Base-by-base conservation (phyloP, 2,113 vertebrate genomes). In the Nothobranchius furzeri region DNA sequence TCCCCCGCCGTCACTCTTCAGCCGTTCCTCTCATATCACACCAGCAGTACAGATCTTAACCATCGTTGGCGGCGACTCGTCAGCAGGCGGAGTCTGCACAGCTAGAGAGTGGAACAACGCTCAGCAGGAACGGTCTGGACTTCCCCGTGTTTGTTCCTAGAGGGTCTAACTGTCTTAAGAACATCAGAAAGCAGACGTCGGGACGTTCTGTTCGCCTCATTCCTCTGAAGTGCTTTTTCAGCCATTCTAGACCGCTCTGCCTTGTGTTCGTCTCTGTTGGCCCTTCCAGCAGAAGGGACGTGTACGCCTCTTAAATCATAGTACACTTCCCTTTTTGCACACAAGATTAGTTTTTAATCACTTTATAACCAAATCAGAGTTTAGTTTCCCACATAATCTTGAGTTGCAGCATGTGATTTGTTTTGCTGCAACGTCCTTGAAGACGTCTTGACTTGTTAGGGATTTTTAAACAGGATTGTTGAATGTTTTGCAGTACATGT, bases 281-380 rank as follows among this genome's bases (percentile, higher is more conserved):
- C 67, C 65, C 63, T 7, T 46, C 46, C 76, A 62, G 61, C 63
- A 55, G 76, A 59, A 67, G 62, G 53, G 72, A 60, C 56, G 56
- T 63, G 36, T 46, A 79, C 85, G 74, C 6, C 12, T 8, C 42
- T 17, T 42, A 71, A 35, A 60, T 63, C 30, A 68, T 61, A 11
- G 52, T 57, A 54, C 71, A 56, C 59, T 82, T 84, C 45, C 53
- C 72, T 70, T 78, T 90, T 88, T 89, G 87, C 86, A 89, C 87
- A 88, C 58, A 73, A 52, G 47, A 13, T 3, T 63, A 12, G 12
- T 84, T 73, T 79, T 67, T 7, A 71, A 82, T 30, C 30, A 45
- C 25, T 35, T 76, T 77, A 52, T 64, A 46, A 12, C 51, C 25
- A 40, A 64, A 60, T 17, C 17, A 9, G n/a, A n/a, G 1, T 51